A percentile compares a stretch with the other conserved stretches of the same genome.
These are phyloP conservation scores for Andinoacara biseriatus DNA, from an alignment of 2,113 vertebrate species.

Conservation along the genomic window DNA sequence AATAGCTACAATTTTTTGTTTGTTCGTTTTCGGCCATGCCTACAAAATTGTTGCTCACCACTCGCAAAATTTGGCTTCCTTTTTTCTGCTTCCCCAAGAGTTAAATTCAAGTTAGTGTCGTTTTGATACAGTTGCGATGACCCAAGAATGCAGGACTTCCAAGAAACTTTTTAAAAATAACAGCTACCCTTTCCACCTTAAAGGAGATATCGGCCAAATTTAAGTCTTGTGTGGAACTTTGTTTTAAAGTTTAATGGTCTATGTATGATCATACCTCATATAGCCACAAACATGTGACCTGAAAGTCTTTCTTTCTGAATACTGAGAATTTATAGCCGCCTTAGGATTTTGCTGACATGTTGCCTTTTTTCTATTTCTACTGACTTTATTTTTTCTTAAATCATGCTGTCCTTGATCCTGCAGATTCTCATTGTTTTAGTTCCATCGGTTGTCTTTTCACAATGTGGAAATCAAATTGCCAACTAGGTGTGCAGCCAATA, in stretches of 20 bases:
- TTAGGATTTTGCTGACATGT: no score
- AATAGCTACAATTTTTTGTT: background rate
- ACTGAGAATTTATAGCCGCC: background rate
- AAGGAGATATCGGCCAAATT: background rate
- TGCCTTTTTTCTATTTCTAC: background rate
- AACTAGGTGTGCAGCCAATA: background rate
- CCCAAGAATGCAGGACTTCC: background rate
- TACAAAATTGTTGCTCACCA: no score
- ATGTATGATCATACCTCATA: background rate
- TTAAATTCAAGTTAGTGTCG: no score
- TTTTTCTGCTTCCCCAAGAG: no score
- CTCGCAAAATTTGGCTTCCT: no score
- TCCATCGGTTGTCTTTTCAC: background rate
- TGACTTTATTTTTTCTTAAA: conserved; percentile 1
- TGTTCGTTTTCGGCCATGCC: no score
- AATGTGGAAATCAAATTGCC: background rate
- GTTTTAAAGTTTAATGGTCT: background rate
- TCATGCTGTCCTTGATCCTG: background rate
- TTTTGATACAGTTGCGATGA: no score
- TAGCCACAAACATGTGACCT: background rate
- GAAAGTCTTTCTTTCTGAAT: background rate
- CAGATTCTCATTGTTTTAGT: background rate
- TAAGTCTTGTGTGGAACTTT: background rate
- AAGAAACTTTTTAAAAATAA: background rate
- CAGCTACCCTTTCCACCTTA: background rate